Percentiles rank a stretch among this genome's conserved stretches.
Conservation (phyloP, 2,113 vertebrate genomes). For the Rhombomys opimus region DNA sequence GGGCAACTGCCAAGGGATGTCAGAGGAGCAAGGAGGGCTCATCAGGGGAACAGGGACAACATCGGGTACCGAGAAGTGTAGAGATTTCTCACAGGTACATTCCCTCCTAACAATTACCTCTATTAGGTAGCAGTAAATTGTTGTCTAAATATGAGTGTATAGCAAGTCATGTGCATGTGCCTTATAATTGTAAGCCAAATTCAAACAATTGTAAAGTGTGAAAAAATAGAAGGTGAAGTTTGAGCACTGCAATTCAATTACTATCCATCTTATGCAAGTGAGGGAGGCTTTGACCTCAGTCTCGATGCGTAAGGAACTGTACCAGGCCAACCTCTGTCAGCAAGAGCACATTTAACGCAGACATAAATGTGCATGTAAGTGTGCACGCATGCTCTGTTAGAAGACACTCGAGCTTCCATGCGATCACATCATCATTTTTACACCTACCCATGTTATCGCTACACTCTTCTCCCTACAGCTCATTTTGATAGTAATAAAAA, state of each 20-base stretch:
- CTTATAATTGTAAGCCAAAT: slow-evolving; percentile 6
- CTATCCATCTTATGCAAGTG: neutral
- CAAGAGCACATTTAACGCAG: neutral
- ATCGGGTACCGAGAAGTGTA: neutral
- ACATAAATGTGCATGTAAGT: neutral
- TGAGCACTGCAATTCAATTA: neutral
- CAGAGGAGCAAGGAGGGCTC: neutral
- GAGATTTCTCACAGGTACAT: neutral
- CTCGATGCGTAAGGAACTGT: neutral
- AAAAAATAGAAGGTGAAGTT: slow-evolving; percentile 33
- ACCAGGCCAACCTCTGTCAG: neutral
- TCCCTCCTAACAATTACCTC: neutral
- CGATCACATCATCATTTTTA: neutral
- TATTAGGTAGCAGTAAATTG: neutral
- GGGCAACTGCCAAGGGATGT: neutral
- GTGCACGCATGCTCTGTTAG: neutral
- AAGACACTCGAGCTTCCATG: neutral
- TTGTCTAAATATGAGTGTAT: neutral
- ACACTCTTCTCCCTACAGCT: neutral
- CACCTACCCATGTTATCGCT: neutral
- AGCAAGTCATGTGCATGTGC: neutral
- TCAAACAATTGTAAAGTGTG: neutral
- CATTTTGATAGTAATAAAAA: slow-evolving; percentile 9
- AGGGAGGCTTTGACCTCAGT: neutral
- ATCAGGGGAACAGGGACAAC: neutral